Evolutionary conservation across 2,888 invertebrate species (phyloP), one percentile per base, ranked within the genome.

Genomic region (Oeneis ivallda): DNA sequence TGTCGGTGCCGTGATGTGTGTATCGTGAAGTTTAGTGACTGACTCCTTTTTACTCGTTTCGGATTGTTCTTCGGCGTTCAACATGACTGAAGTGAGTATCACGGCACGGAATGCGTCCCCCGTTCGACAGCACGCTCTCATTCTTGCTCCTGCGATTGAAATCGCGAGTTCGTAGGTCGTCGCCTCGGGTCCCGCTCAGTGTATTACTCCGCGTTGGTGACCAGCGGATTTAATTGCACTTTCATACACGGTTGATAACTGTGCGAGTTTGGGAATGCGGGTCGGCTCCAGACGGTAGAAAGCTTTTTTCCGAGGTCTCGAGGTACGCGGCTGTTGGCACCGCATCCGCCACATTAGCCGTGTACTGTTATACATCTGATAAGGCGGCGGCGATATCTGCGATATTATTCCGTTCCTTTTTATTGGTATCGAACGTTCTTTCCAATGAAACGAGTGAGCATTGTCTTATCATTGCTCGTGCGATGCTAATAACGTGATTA

Each of bases 41-140:
- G 71, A 15, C 19, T 71, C 72, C 69, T 79, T 79, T 77, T 76
- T 75, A 71, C 26, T 41, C 59, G 54, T 71, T 62, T 74, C 71
- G 77, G 78, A 79, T 79, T 80, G 76, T 76, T 74, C 67, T 75
- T 74, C 78, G 74, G 75, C 73, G 78, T 75, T 77, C 81, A 84
- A 76, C 69, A 92, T 92, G 91, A 84, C 86, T 78, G 91, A 92
- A 85, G 91, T 92, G 79, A 92, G 91, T 91, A 86, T 71, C 68
- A 71, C 75, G 26, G 58, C 67, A 39, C 66, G 80, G 82, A 83
- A 84, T 83, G 82, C 82, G 75, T 83, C 85, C 79, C 85, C 85
- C 75, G 84, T 81, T 86, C 84, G 73, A 74, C 75, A 78, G 76
- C 76, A 77, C 74, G 76, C 67, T 69, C 76, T 73, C 70, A 76